Base-by-base conservation (phyloP, 2,113 vertebrate genomes). In the Corythornis cristatus region DNA sequence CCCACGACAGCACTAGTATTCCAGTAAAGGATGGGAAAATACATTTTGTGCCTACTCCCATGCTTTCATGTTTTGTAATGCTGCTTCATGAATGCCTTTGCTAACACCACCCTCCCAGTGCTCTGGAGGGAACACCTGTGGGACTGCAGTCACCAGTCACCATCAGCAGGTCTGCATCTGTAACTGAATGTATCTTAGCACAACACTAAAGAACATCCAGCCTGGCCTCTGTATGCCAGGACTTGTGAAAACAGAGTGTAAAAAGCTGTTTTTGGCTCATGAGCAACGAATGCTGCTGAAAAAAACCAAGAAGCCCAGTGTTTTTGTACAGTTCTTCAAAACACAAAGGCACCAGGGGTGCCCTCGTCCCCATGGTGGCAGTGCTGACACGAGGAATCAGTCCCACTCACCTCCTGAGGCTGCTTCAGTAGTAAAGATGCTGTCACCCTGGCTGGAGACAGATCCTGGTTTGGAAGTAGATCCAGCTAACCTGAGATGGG, bases 81-180 rank as follows among this genome's bases (percentile, higher is more conserved):
- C 93, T 85, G 71, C 67, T 93, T 85, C 74, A 46, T 74, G 43
- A 64, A 46, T 48, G 60, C 66, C 71, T 92, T 85, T 28, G 40
- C 67, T 67, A 53, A 67, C 50, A 28, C 11, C 25, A 73, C n/a
- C 56, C n/a, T 70, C 71, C 37, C 75, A 40, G 62, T 26, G n/a
- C 54, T 82, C 74, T 25, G 6, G 13, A 79, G n/a, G 0, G 3
- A 56, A 29, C 20, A 73, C 23, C 31, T 19, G 31, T n/a, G 67
- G 65, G 62, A 31, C 29, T 33, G 26, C 1, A 82, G 46, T 15
- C 48, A 58, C 29, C 85, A 22, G 40, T 74, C 78, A 58, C 35
- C 51, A 64, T 56, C 64, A 53, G 50, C 37, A 88, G 75, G 67
- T 46, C 72, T 51, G 31, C 17, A 64, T 14, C 46, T 66, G 43